phyloP scores from a whole-genome alignment of 2,888 invertebrate genomes.

The Cryptus viduatorius region DNA sequence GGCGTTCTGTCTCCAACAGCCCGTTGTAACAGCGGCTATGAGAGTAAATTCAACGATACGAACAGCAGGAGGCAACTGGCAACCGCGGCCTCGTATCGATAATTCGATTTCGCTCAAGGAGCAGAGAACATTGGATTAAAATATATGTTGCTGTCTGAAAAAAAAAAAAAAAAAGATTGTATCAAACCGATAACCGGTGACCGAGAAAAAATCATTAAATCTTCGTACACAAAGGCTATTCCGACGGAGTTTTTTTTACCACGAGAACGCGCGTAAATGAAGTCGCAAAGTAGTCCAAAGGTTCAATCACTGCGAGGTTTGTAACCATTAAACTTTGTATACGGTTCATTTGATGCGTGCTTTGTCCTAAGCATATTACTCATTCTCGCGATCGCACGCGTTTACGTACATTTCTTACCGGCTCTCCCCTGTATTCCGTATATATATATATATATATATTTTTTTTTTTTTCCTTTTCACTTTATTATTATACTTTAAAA shows the following conservation, averaged over 20 bases:
- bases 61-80: conserved; percentile 47
- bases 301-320: background rate
- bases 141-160: conserved; percentile 1
- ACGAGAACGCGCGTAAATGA: conserved; percentile 1
- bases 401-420: conserved; percentile 26
- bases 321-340: background rate
- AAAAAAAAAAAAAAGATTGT: background rate
- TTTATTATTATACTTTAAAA: conserved; percentile 40
- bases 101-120: conserved; percentile 74
- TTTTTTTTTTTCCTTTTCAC: conserved; percentile 23
- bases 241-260: background rate
- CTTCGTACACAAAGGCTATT: background rate
- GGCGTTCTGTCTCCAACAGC: conserved; percentile 12
- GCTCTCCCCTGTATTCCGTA: background rate
- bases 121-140: conserved; percentile 12
- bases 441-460: background rate
- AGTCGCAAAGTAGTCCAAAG: conserved; percentile 19
- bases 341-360: conserved; percentile 19
- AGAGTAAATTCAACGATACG: conserved; percentile 49
- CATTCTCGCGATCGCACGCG: conserved; percentile 34
- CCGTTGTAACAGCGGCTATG: conserved; percentile 63
- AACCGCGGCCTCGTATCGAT: conserved; percentile 69
- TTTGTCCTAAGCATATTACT: conserved; percentile 22
- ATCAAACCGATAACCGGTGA: background rate
- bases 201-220: background rate